phyloP scores from a whole-genome alignment of 2,113 vertebrate genomes.

The Ailurus styani region DNA sequence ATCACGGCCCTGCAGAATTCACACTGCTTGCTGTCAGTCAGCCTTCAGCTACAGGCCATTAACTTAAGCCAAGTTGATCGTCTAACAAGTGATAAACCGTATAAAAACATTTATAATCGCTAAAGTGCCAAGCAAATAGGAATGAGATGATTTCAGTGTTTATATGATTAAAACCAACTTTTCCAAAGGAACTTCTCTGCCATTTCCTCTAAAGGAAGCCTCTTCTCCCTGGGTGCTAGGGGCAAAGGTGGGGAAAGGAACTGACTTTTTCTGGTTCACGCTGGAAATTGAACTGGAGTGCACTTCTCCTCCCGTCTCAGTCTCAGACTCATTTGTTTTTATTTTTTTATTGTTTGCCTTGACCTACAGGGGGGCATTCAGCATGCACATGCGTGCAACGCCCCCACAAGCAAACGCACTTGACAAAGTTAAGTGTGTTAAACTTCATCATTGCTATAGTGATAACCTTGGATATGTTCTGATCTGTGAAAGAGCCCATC shows the following conservation, averaged over 20 bases:
- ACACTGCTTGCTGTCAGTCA: not conserved
- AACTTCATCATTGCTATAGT: constrained; percentile 4
- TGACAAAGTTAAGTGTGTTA: not conserved
- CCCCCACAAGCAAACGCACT: not conserved
- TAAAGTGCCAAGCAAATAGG: constrained; percentile 7
- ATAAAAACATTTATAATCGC: constrained; percentile 10
- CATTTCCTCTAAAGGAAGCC: not conserved
- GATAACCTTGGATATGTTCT: constrained; percentile 37
- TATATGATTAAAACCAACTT: constrained; percentile 8
- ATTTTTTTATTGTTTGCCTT: not conserved
- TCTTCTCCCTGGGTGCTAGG: not conserved
- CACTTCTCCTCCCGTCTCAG: not conserved
- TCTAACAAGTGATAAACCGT: not conserved
- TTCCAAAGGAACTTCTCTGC: constrained; percentile 1
- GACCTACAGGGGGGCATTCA: not conserved
- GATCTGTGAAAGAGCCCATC: not conserved
- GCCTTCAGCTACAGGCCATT: not conserved
- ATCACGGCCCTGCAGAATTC: not conserved
- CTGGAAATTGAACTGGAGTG: not conserved
- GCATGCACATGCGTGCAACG: not conserved
- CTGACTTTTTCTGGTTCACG: not conserved
- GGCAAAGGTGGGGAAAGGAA: not conserved
- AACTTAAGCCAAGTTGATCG: not conserved
- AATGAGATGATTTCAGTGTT: constrained; percentile 22
- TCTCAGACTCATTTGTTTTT: not conserved